phyloP scores from a whole-genome alignment of 2,797 vertebrate species.

The Schizopygopsis pylzovi region DNA sequence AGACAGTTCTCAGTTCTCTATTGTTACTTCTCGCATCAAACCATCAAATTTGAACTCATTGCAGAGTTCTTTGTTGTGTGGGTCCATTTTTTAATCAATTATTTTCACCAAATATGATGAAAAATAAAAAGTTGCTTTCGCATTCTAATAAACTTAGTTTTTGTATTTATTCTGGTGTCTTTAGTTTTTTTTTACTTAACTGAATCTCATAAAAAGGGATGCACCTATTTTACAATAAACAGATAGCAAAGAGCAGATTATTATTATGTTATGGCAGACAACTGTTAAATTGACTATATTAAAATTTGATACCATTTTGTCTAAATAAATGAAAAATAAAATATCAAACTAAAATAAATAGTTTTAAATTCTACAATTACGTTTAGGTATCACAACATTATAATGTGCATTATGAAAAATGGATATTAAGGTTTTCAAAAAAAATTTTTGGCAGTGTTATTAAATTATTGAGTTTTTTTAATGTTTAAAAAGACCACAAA shows the following conservation, averaged over 20 bases:
- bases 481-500: not conserved
- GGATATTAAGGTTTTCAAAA: not conserved
- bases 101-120: not conserved
- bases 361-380: not conserved
- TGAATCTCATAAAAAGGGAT: not conserved
- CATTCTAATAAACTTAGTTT: not conserved
- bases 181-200: not conserved
- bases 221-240: not conserved
- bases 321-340: not conserved
- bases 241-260: not conserved
- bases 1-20: constrained; percentile 28
- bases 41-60: not conserved
- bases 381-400: not conserved
- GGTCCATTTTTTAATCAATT: not conserved
- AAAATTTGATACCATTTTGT: not conserved
- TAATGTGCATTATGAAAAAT: not conserved
- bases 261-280: not conserved
- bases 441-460: not conserved
- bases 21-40: constrained; percentile 12
- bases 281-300: not conserved
- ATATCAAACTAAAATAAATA: not conserved
- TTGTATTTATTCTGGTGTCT: not conserved
- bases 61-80: not conserved
- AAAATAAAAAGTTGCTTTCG: not conserved
- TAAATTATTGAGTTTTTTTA: not conserved